Percentiles rank a stretch among this genome's conserved stretches.
Evolutionary conservation across 53 echinoderm and acorn worm species (phyloP).

Genomic region (Paracentrotus lividus): DNA sequence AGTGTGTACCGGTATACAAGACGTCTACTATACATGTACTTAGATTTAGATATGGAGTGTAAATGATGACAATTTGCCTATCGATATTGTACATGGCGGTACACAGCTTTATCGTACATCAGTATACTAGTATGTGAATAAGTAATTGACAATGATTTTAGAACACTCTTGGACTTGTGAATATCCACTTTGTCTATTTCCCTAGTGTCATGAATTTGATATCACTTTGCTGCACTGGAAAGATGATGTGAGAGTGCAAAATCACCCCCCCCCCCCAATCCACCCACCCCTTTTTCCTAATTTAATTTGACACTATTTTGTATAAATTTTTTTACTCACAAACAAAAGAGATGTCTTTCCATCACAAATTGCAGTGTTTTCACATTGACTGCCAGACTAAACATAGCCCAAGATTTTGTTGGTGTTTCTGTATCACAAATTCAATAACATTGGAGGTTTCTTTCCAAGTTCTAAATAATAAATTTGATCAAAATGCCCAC

Average conservation of each 20-base stretch:
- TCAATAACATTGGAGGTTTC: not conserved
- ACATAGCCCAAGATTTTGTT: not conserved
- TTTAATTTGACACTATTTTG: not conserved
- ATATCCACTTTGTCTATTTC: not conserved
- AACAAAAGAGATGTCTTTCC: not conserved
- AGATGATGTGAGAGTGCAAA: not conserved
- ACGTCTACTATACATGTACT: too few relatives aligned
- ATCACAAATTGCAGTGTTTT: conserved; percentile 21
- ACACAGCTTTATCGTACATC: not conserved
- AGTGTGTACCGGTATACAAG: too few relatives aligned
- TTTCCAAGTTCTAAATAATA: not conserved
- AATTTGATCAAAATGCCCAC: not conserved
- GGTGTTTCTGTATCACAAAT: not conserved
- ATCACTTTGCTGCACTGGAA: not conserved
- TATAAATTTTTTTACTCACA: not conserved
- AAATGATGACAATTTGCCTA: not conserved
- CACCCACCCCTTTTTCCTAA: not conserved
- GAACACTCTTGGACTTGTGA: not conserved
- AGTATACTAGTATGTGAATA: not conserved
- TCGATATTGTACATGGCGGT: not conserved
- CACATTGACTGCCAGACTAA: not conserved
- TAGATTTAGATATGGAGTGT: too few relatives aligned
- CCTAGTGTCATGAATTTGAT: not conserved
- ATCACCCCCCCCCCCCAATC: not conserved
- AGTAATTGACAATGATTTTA: not conserved